These are phyloP conservation scores for Zapus hudsonius DNA, from an alignment of 2,113 vertebrate species.

Conservation along the genomic window DNA sequence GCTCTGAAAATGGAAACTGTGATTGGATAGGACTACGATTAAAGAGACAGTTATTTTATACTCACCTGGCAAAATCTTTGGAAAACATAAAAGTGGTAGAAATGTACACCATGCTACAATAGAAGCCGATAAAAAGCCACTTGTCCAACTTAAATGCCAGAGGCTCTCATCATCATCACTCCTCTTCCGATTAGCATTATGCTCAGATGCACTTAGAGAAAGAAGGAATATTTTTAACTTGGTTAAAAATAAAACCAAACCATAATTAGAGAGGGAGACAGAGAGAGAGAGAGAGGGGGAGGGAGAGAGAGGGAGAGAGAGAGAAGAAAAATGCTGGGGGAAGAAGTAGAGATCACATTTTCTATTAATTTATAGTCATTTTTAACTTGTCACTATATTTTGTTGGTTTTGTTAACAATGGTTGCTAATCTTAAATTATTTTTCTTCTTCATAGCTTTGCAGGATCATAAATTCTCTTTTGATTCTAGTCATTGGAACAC, in stretches of 20 bases:
- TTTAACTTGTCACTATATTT: neutral
- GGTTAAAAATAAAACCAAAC: neutral
- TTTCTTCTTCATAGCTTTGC: neutral
- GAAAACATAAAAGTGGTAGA: conserved; percentile 86
- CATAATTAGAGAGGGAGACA: neutral
- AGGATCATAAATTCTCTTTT: neutral
- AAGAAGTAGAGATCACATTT: neutral
- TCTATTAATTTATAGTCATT: conserved; percentile 11
- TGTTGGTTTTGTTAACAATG: neutral
- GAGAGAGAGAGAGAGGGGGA: too few relatives aligned
- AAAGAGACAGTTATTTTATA: conserved; percentile 38
- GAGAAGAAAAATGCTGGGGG: neutral
- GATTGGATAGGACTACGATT: neutral
- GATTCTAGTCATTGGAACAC: neutral
- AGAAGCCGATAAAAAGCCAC: conserved; percentile 81
- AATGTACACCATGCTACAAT: conserved; percentile 81
- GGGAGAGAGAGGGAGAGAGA: neutral
- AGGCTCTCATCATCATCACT: too few relatives aligned
- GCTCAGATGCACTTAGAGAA: too few relatives aligned
- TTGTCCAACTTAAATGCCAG: conserved; percentile 85
- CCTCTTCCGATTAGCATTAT: too few relatives aligned
- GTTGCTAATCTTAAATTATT: neutral
- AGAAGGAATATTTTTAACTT: conserved; percentile 48
- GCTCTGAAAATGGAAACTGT: neutral
- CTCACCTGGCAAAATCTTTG: conserved; percentile 84